Conservation (phyloP, 2,888 invertebrate species). For the Germaria angustata region DNA sequence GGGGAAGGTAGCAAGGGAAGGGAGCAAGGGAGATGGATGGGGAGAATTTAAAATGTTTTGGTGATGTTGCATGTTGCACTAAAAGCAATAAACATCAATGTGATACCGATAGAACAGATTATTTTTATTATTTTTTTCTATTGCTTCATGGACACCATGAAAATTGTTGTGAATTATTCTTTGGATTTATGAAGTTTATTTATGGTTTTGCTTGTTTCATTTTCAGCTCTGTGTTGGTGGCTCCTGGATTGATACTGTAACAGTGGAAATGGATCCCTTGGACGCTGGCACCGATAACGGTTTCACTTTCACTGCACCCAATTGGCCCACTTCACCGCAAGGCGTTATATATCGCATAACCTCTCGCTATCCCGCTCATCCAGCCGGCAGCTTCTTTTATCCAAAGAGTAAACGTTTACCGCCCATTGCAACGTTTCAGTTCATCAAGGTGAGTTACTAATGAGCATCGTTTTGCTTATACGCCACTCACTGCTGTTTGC, state of each 20-base stretch:
- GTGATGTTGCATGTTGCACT: not conserved
- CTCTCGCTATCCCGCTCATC: constrained; percentile 92
- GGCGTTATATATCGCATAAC: constrained; percentile 94
- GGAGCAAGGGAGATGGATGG: not conserved
- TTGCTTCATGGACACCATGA: not conserved
- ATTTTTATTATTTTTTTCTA: not conserved
- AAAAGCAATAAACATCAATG: not conserved
- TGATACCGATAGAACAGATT: not conserved
- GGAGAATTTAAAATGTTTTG: not conserved
- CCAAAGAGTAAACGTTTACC: constrained; percentile 92
- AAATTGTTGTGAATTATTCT: not conserved
- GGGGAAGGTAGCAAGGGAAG: not conserved
- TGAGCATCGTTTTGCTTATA: not conserved
- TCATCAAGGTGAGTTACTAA: constrained; percentile 87
- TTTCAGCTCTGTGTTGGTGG: constrained; percentile 92
- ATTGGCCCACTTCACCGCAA: constrained; percentile 95
- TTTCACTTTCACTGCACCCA: constrained; percentile 97
- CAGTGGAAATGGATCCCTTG: constrained; percentile 93
- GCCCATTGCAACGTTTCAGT: constrained; percentile 93
- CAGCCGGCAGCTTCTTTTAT: constrained; percentile 96
- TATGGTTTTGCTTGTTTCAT: constrained; percentile 14
- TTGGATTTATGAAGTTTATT: not conserved
- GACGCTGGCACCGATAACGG: constrained; percentile 98
- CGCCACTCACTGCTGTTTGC: not conserved
- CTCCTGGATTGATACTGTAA: constrained; percentile 94